Conservation (phyloP, 2,113 vertebrate species). For the Pipa parva region DNA sequence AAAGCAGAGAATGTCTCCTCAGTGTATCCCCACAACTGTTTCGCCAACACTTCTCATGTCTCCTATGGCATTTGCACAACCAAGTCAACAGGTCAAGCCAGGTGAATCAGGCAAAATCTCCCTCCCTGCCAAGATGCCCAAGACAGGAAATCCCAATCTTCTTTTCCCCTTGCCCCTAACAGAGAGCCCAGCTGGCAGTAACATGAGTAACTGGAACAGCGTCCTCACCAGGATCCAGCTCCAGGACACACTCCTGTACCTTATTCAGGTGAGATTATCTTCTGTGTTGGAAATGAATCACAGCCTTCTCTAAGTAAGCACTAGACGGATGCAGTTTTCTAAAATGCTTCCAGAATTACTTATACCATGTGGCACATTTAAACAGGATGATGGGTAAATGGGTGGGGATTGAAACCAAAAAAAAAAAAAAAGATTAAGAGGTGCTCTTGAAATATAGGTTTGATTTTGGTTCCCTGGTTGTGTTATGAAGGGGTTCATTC, state of each 20-base stretch:
- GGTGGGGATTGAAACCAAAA: no score
- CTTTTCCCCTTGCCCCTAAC: conserved; percentile 52
- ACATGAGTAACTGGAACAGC: background rate
- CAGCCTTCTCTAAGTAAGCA: no score
- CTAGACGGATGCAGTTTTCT: no score
- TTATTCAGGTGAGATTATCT: conserved; percentile 79
- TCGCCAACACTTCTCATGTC: conserved; percentile 76
- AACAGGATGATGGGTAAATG: no score
- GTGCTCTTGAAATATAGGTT: no score
- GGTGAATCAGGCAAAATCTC: conserved; percentile 40
- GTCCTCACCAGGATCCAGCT: conserved; percentile 74
- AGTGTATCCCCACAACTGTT: conserved; percentile 64
- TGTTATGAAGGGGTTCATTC: no score
- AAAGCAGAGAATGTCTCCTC: conserved; percentile 70
- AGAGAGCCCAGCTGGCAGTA: conserved; percentile 32
- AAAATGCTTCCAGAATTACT: no score
- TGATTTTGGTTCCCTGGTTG: no score
- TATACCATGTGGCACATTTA: no score
- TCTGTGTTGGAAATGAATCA: no score
- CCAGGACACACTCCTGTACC: conserved; percentile 78
- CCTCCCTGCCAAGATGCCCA: conserved; percentile 34
- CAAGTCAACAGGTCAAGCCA: conserved; percentile 42
- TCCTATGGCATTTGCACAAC: conserved; percentile 78
- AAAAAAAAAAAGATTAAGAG: no score
- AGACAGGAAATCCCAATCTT: conserved; percentile 27